Conservation (phyloP, 2,113 vertebrate genomes). For the Hirundichthys speculiger region DNA sequence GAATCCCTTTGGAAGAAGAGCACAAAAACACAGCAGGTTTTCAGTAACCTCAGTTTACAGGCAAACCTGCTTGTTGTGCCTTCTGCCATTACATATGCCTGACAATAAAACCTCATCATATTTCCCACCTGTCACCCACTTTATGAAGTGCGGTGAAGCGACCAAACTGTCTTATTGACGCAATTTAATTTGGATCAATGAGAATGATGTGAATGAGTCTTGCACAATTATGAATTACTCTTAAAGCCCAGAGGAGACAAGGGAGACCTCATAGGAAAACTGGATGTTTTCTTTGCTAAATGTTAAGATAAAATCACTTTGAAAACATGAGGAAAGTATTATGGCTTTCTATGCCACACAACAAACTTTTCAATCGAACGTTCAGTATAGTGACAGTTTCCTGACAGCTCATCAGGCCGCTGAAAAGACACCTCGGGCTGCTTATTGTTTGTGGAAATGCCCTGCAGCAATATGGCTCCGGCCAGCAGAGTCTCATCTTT, state of each 20-base stretch:
- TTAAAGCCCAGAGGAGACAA: not conserved
- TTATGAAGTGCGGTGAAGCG: slow-evolving; percentile 29
- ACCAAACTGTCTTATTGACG: slow-evolving; percentile 37
- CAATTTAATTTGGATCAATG: slow-evolving; percentile 46
- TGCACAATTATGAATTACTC: slow-evolving; percentile 13
- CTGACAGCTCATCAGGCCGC: slow-evolving; percentile 32
- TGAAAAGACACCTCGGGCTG: slow-evolving; percentile 16
- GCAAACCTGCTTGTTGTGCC: not conserved
- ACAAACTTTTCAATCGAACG: slow-evolving; percentile 5
- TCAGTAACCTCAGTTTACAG: no score
- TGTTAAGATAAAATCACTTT: no score
- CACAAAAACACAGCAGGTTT: no score
- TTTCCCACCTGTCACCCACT: slow-evolving; percentile 36
- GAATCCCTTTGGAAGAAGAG: not conserved
- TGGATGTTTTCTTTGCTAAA: not conserved
- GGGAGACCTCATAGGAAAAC: not conserved
- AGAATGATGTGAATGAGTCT: not conserved
- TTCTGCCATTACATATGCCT: not conserved
- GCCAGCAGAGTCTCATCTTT: slow-evolving; percentile 16
- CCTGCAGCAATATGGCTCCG: slow-evolving; percentile 12
- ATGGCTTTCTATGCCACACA: slow-evolving; percentile 21
- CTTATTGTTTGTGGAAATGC: slow-evolving; percentile 29
- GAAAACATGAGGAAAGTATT: slow-evolving; percentile 7
- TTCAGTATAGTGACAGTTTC: slow-evolving; percentile 31
- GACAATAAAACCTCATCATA: slow-evolving; percentile 19